phyloP scores from a whole-genome alignment of 2,888 invertebrate species.

The Suillia variegata region DNA sequence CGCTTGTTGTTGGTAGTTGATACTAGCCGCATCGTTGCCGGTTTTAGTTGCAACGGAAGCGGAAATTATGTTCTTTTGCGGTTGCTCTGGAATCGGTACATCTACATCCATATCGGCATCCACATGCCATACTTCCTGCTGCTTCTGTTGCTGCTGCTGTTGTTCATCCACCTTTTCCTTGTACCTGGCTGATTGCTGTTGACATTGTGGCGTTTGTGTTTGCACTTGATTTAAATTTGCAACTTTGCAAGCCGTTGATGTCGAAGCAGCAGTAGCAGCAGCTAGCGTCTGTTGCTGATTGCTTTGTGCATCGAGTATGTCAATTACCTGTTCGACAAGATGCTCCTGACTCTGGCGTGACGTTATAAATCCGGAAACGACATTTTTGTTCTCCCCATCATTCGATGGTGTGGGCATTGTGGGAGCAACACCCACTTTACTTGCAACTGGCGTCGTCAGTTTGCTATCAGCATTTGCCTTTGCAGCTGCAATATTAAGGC shows the following conservation, averaged over 20 bases:
- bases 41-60: constrained; percentile 15
- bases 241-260: constrained; percentile 12
- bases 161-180: background rate
- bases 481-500: constrained; percentile 5
- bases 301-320: constrained; percentile 22
- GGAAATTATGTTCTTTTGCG: constrained; percentile 26
- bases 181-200: constrained; percentile 21
- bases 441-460: background rate
- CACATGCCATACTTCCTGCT: background rate
- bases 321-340: constrained; percentile 33
- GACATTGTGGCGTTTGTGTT: constrained; percentile 15
- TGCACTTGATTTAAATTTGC: constrained; percentile 27
- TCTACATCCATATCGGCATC: constrained; percentile 3
- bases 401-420: constrained; percentile 6
- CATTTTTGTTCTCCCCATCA: constrained; percentile 22
- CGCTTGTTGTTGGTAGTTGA: background rate
- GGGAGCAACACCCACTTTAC: too few relatives aligned
- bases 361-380: constrained; percentile 27
- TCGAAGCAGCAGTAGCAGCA: constrained; percentile 6
- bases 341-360: constrained; percentile 31
- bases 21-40: constrained; percentile 9
- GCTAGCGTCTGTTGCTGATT: constrained; percentile 14
- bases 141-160: background rate
- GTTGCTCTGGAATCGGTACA: constrained; percentile 13
- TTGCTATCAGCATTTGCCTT: background rate